Base-by-base conservation (phyloP, 2,797 vertebrate genomes). In the Pipistrellus pygmaeus region DNA sequence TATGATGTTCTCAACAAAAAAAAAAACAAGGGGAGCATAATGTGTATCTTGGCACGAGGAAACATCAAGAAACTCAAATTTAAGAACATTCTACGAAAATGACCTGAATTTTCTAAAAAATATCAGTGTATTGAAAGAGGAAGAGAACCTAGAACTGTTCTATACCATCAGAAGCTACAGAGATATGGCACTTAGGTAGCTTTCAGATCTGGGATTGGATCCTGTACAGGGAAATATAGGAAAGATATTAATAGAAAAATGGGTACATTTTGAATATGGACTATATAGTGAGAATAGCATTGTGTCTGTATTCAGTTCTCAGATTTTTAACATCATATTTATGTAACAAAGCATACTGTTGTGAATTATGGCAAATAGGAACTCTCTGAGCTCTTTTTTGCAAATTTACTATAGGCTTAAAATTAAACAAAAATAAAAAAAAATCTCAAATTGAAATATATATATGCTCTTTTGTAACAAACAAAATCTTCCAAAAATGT, bases 361-460 rank as follows among this genome's bases (percentile, higher is more conserved):
- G 8, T 46, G 12, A 85, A 53, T 69, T 13, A 6, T 41, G 4
- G 14, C 72, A 57, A 83, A 41, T 57, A 77, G 21, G 0, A 44
- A 25, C 0, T 32, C 25, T 55, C 38, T 62, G 8, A 76, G 7
- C 7, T 35, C 21, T 14, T 30, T 91, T 18, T 93, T 68, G 23
- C 1, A 84, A 73, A 68, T 41, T 71, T 75, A n/a, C 18, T 64
- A 7, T 41, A 51, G 64, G 27, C 48, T 77, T 66, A 48, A 80
- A 68, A 23, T 88, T 60, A 62, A 75, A 73, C 2, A 38, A 51
- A 95, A 86, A 46, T 90, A 64, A 51, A 86, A 46, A 93, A 64
- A 51, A 1, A 51, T 71, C 15, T 78, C 62, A 87, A 87, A 66
- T 38, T 57, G n/a, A 48, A 75, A 77, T 64, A 83, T 8, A 6